These are phyloP conservation scores for Artibeus jamaicensis DNA, from an alignment of 2,797 vertebrate genomes.

Conservation along the genomic window DNA sequence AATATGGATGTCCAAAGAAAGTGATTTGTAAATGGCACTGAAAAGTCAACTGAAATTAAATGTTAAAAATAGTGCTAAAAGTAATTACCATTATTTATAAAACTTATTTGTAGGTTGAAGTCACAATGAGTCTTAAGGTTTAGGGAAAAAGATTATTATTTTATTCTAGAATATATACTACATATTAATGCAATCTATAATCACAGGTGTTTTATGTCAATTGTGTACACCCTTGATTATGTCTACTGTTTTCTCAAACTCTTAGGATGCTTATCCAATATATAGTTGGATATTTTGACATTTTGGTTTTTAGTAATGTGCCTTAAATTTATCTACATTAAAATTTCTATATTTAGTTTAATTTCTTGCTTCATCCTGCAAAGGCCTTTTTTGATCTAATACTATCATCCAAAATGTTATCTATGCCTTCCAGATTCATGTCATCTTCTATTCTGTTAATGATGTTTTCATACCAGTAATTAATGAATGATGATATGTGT, in stretches of 20 bases:
- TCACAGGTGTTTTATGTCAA: neutral
- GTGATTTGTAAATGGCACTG: neutral
- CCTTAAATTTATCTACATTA: neutral
- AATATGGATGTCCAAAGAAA: neutral
- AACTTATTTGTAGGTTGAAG: neutral
- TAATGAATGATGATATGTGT: slow-evolving; percentile 29
- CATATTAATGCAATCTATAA: neutral
- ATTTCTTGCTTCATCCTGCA: neutral
- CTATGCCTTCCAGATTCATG: slow-evolving; percentile 7
- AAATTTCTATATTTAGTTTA: neutral
- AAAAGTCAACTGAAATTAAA: neutral
- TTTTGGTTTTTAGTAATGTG: neutral
- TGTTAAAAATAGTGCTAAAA: neutral
- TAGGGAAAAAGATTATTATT: neutral
- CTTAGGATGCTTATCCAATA: neutral
- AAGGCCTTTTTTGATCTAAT: neutral
- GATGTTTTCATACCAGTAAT: slow-evolving; percentile 37
- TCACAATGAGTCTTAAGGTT: neutral
- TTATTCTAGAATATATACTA: neutral
- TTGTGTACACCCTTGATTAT: neutral
- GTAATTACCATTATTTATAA: neutral
- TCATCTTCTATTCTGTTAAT: slow-evolving; percentile 36
- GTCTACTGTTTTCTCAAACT: neutral
- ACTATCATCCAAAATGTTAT: neutral
- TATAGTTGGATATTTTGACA: neutral